Conservation (phyloP, 2,797 vertebrate species). For the Sitta carolinensis region DNA sequence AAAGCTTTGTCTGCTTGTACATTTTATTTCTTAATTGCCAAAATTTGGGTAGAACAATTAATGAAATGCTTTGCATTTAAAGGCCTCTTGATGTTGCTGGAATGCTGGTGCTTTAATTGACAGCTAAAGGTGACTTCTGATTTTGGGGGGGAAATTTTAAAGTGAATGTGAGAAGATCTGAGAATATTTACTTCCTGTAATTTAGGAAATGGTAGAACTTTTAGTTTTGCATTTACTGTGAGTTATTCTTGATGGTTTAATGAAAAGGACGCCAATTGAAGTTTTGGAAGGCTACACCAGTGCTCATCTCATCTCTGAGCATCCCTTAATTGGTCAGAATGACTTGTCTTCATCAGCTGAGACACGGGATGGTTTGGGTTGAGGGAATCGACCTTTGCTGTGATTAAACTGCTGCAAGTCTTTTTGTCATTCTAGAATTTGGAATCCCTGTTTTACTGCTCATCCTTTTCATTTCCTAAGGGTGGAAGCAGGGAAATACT, state of each 20-base stretch:
- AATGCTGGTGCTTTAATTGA: not conserved
- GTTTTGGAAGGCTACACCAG: not conserved
- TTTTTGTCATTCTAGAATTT: slow-evolving; percentile 10
- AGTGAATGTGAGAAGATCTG: not conserved
- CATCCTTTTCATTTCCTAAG: not conserved
- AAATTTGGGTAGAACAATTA: not conserved
- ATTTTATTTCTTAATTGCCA: not conserved
- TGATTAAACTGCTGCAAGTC: not conserved
- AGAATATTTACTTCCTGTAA: not conserved
- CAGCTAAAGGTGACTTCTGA: not conserved
- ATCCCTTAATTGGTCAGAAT: not conserved
- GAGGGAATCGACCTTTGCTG: not conserved
- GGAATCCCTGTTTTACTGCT: not conserved
- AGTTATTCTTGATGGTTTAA: not conserved
- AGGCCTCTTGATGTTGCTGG: not conserved
- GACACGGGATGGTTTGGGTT: not conserved
- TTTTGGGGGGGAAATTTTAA: not conserved
- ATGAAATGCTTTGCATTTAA: not conserved
- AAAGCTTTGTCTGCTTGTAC: not conserved
- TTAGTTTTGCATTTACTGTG: not conserved
- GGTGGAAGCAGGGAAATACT: not conserved
- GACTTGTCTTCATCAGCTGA: not conserved
- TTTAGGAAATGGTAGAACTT: not conserved
- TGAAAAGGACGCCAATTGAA: not conserved
- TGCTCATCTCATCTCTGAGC: not conserved